A percentile compares a stretch with the other conserved stretches of the same genome.
Conservation (phyloP, 2,797 vertebrate genomes). For the Sebastes reedi region DNA sequence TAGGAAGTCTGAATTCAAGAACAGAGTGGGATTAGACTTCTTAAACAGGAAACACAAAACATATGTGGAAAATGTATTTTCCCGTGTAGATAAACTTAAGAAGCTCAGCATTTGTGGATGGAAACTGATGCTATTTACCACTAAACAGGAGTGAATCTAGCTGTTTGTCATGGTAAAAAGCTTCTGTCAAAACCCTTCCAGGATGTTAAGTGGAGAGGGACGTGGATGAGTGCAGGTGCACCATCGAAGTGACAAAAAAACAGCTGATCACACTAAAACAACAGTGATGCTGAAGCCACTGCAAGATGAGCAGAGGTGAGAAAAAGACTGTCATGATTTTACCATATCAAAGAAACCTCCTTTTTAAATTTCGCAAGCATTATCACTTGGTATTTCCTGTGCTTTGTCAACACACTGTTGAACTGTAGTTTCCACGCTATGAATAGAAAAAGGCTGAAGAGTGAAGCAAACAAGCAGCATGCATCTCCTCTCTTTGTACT, state of each 20-base stretch:
- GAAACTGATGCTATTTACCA: conserved; percentile 30
- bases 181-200: conserved; percentile 14
- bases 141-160: conserved; percentile 18
- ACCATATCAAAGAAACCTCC: neutral
- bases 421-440: neutral
- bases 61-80: conserved; percentile 11
- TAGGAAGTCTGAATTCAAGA: neutral
- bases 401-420: neutral
- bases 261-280: conserved; percentile 29
- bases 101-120: conserved; percentile 37
- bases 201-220: neutral
- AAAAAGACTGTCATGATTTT: neutral
- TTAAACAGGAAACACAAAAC: conserved; percentile 37
- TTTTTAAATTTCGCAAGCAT: neutral
- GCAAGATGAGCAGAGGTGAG: neutral
- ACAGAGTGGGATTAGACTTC: conserved; percentile 39
- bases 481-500: neutral
- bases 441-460: neutral
- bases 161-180: conserved; percentile 31
- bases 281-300: neutral
- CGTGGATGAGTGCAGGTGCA: conserved; percentile 3
- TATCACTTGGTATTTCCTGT: neutral
- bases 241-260: neutral
- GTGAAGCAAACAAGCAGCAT: neutral
- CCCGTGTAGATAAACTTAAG: conserved; percentile 36